Evolutionary conservation across 30 jellyfish, hydroid and myxozoan genomes (phyloP), one percentile per base, ranked within the genome.

Genomic region (Aurelia aurita): DNA sequence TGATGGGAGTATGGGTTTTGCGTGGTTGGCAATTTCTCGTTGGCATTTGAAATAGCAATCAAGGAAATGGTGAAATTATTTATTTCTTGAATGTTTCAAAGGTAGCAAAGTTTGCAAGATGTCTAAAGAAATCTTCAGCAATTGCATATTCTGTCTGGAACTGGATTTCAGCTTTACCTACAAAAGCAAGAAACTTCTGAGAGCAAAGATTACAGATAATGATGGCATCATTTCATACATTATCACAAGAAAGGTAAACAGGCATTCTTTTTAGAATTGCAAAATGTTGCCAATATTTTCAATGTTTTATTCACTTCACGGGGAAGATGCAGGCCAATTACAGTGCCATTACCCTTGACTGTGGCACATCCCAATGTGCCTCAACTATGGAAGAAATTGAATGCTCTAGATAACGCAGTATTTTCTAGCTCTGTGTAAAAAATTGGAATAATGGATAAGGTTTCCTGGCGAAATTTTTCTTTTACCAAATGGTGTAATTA

Each of bases 221-320:
- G 94, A 74, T 63, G 98, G 98, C n/a, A 75, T 81, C n/a, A 63
- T 85, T 27, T 85, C 96, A 22, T 91, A 91, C 59, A 91, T 91
- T 31, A 89, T 91, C 26, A 91, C 98, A 26, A 84, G 59, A 71
- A 91, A 91, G 96, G 98, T 91, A 79, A 27, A 4, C 0, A 62
- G 5, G 2, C 25, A 11, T n/a, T 45, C 39, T 65, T 32, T 20
- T 21, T 19, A 29, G 54, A 26, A 3, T 47, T 19, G 15, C 5
- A 39, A n/a, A 32, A 3, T 19, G 21, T 32, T 5, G 35, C 69
- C 1, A 10, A 18, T 9, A 2, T 4, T 2, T 18, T 16, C 67
- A 69, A 70, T 18, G 21, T 16, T 6, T 18, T n/a, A 8, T 4
- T 32, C 31, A 18, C 28, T 20, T 32, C 71, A 18, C n/a, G n/a